A percentile compares a stretch with the other conserved stretches of the same genome.
phyloP scores from a whole-genome alignment of 1,140 invertebrate species.

The Lucilia sericata region DNA sequence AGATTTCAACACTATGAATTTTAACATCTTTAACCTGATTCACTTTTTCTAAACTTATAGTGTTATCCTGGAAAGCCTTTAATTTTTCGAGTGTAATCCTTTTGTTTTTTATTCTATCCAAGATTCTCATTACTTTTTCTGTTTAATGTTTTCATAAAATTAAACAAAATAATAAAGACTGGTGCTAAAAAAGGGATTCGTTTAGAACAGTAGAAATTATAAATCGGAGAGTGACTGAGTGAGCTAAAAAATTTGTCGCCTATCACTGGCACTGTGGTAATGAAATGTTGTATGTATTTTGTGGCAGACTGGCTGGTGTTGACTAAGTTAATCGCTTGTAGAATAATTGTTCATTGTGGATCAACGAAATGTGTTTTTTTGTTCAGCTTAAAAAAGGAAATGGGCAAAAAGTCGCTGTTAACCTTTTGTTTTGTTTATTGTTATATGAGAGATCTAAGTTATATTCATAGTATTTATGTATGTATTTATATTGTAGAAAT shows the following conservation, averaged over 20 bases:
- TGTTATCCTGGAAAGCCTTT: too few species aligned
- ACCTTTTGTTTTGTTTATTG: too few species aligned
- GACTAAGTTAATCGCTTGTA: conserved; percentile 27
- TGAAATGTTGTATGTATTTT: neutral
- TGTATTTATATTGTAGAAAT: too few species aligned
- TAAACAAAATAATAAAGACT: conserved; percentile 36
- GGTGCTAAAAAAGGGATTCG: neutral
- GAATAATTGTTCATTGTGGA: conserved; percentile 12
- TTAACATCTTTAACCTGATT: too few species aligned
- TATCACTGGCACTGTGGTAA: neutral
- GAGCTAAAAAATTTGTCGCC: neutral
- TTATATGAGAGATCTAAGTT: too few species aligned
- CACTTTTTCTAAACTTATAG: too few species aligned
- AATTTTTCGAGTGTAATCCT: neutral
- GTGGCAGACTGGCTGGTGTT: neutral
- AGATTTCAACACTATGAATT: too few species aligned
- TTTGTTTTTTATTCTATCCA: neutral
- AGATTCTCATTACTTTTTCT: neutral
- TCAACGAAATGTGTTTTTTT: neutral
- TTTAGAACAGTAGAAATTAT: neutral
- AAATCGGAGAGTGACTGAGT: neutral
- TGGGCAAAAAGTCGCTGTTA: too few species aligned
- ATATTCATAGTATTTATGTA: too few species aligned
- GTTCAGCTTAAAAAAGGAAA: neutral
- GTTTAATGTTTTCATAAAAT: neutral